Base-by-base conservation (phyloP, 2,888 invertebrate species). In the Sepioteuthis lessoniana region DNA sequence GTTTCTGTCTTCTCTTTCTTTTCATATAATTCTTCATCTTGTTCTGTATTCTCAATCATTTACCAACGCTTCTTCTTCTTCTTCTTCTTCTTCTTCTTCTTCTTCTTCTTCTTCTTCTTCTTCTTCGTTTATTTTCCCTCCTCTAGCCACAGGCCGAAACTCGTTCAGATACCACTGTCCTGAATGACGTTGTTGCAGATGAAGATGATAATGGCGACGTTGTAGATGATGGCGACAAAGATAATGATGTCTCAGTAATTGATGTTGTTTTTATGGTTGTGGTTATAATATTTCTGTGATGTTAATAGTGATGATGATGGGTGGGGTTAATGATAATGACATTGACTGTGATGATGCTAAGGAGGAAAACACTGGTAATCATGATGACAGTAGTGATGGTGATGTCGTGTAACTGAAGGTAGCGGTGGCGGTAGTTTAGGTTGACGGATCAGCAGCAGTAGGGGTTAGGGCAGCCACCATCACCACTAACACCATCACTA, bases 391-490 rank as follows among this genome's bases (percentile, higher is more conserved):
- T 76, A 16, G 35, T 35, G 35, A 76, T 76, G 76, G n/a, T 76
- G 76, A 91, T 38, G 91, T 91, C 42, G 91, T 25, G 42, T 91
- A 16, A 46, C 28, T 38, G 91, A 91, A 46, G 31, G 21, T 46
- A 38, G 42, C 91, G 46, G 91, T 46, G 46, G 42, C 8, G 91
- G 42, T 91, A 55, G 55, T 55, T 55, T 55, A 55, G 55, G 55
- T 55, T 55, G 55, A 55, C 31, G 42, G 46, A 91, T 91, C 38
- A 46, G 42, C 91, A 91, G 91, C 91, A 91, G 42, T 46, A 91
- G 42, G 38, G 46, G 91, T 35, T 31, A 8, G 42, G n/a, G 38
- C 91, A 3, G 46, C 31, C 28, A 21, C 42, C 91, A 28, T 25
- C 91, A 38, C 91, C 42, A 91, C 31, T 42, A 91, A 31, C 91